Conservation (phyloP, 2,113 vertebrate species). For the Parus major region DNA sequence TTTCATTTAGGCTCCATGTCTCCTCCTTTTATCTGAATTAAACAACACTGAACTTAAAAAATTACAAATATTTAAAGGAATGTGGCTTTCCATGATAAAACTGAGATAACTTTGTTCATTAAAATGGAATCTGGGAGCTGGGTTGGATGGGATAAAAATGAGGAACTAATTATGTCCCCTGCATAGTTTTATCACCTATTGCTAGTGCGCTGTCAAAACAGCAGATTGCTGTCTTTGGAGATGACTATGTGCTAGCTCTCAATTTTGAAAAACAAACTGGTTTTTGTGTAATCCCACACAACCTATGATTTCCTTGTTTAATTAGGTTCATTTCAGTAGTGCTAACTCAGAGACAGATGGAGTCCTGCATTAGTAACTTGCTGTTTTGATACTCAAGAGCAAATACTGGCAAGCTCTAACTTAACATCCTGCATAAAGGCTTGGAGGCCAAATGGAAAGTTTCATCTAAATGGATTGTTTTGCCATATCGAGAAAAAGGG, state of each 20-base stretch:
- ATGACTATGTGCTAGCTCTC: not conserved
- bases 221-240: not conserved
- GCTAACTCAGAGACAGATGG: not conserved
- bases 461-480: not conserved
- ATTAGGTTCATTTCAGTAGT: not conserved
- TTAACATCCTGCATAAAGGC: not conserved
- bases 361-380: not conserved
- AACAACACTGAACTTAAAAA: not conserved
- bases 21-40: slow-evolving; percentile 8
- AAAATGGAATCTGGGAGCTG: not conserved
- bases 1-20: not conserved
- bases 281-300: not conserved
- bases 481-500: not conserved
- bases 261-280: not conserved
- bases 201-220: not conserved
- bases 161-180: not conserved
- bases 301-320: not conserved
- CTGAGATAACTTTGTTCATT: not conserved
- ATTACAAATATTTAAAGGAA: not conserved
- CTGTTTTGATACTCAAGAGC: not conserved
- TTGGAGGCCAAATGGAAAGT: not conserved
- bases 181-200: not conserved
- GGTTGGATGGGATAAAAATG: not conserved
- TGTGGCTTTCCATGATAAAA: not conserved
- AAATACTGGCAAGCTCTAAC: not conserved